Conservation (phyloP, 2,113 vertebrate species). For the Campylorhamphus procurvoides region DNA sequence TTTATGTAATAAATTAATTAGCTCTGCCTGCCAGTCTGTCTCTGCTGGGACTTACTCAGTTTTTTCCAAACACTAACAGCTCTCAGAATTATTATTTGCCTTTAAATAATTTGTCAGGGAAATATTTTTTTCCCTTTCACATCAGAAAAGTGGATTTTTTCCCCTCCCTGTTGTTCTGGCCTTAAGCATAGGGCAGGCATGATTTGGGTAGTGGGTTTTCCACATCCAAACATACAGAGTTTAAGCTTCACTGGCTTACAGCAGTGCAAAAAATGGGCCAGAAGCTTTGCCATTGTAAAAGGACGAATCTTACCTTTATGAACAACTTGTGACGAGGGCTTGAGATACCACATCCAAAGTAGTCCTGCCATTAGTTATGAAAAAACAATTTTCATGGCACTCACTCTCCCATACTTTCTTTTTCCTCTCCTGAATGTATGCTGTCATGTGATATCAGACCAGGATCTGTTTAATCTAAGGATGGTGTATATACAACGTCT, state of each 20-base stretch:
- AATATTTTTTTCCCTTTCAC: neutral
- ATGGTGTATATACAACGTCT: neutral
- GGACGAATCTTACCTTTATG: neutral
- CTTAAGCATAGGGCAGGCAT: neutral
- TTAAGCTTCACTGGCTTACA: neutral
- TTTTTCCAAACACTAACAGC: conserved; percentile 11
- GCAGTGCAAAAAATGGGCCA: neutral
- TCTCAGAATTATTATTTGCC: conserved; percentile 6
- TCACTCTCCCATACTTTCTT: neutral
- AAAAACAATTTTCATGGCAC: neutral
- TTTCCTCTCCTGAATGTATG: neutral
- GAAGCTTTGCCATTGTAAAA: neutral
- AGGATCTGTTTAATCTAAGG: neutral
- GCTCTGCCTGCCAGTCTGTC: conserved; percentile 8
- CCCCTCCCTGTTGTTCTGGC: neutral
- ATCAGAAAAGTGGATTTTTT: neutral
- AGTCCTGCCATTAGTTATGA: neutral
- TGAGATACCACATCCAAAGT: neutral
- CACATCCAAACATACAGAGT: neutral
- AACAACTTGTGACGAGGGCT: neutral
- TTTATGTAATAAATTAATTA: conserved; percentile 56
- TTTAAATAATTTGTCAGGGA: neutral
- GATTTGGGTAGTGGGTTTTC: neutral
- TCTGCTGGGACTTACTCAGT: neutral
- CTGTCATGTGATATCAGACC: neutral